Evolutionary conservation across 2,113 vertebrate species (phyloP), one percentile per base, ranked within the genome.

Genomic region (Siniperca knerii): DNA sequence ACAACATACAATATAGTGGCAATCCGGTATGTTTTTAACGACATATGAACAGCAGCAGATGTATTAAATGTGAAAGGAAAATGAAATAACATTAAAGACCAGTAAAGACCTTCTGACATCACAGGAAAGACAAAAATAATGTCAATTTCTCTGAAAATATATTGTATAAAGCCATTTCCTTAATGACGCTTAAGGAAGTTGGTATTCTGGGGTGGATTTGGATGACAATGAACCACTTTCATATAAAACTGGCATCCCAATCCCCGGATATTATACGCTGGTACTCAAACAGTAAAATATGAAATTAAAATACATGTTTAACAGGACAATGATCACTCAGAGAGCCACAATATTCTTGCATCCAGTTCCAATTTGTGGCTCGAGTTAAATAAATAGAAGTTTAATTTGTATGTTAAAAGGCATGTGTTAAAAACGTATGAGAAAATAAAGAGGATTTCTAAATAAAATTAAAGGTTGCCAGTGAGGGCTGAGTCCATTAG

Each of bases 401-500:
- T 87, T 29, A 21, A 50, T 85, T 81, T 89, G 52, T 55, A 42
- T 70, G 61, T 79, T 86, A 81, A 90, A 89, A 88, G 85, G 77
- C 65, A 69, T 75, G 57, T 23, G 21, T 82, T 76, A 77, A 84
- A 89, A 87, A 67, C 21, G 1, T 73, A 15, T 33, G 33, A 54
- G 57, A 33, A 65, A 72, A 62, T 64, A 29, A 42, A 35, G 55
- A 75, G 3, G 9, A 5, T 64, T 44, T 82, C 62, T 79, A n/a
- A 42, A 66, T 85, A 87, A 35, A 88, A 86, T 89, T 92, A 95
- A 58, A 96, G 86, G 90, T 98, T 98, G 71, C 98, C 97, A 75
- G 98, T 98, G 0, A 99, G 93, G 77, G 98, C 98, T 12, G 98
- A 98, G 93, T 99, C 97, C 98, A 99, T 99, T 82, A 99, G 98